Conservation (phyloP, 2,888 invertebrate genomes). For the Stramonita haemastoma region DNA sequence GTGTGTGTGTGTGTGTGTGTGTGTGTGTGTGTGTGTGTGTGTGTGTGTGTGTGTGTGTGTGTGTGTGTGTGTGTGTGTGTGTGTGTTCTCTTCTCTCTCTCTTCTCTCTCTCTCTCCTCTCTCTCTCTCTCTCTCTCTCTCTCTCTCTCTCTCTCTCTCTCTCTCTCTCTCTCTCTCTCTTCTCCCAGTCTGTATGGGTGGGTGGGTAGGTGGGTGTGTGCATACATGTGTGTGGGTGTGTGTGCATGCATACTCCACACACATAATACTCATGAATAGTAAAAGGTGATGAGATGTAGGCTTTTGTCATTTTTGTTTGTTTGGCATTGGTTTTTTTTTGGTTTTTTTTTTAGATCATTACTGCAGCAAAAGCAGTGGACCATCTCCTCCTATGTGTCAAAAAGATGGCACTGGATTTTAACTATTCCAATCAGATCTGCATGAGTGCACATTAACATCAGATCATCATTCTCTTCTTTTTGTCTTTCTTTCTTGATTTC, state of each 20-base stretch:
- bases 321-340: too few species aligned
- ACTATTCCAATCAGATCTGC: too few species aligned
- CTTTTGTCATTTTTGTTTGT: too few species aligned
- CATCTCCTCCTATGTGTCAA: too few species aligned
- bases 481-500: slow-evolving; percentile 2
- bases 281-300: too few species aligned
- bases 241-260: not conserved
- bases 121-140: not conserved
- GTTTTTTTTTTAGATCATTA: too few species aligned
- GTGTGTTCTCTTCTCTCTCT: too few species aligned
- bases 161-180: not conserved
- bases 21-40: not conserved
- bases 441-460: not conserved
- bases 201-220: not conserved
- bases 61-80: not conserved
- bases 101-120: not conserved
- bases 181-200: not conserved
- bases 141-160: not conserved
- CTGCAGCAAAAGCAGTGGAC: too few species aligned
- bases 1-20: not conserved
- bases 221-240: not conserved
- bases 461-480: not conserved
- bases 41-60: not conserved
- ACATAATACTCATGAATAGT: too few species aligned
- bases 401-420: too few species aligned